These are phyloP conservation scores for Terebella lapidaria DNA, from an alignment of 2,888 invertebrate species.

Conservation along the genomic window DNA sequence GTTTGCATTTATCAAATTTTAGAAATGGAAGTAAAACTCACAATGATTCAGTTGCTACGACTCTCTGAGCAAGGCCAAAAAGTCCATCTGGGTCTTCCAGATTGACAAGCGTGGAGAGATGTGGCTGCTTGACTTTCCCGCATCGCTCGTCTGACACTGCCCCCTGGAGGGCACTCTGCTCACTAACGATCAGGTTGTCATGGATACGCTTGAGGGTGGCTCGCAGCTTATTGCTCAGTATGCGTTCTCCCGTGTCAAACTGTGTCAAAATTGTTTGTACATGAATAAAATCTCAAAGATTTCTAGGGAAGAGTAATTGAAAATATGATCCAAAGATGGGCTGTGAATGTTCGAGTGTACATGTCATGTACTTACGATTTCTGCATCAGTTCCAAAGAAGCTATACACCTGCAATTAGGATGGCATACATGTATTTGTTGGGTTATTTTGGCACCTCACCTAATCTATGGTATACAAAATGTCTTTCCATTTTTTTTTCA, in stretches of 20 bases:
- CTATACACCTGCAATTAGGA: slow-evolving; percentile 60
- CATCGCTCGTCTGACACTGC: slow-evolving; percentile 1
- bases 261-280: too few relatives aligned
- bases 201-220: slow-evolving; percentile 72
- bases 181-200: slow-evolving; percentile 63
- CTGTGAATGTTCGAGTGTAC: too few relatives aligned
- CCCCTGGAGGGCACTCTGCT: slow-evolving; percentile 7
- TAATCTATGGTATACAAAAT: too few relatives aligned
- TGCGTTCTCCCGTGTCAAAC: slow-evolving; percentile 41
- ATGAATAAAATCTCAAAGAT: too few relatives aligned
- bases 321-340: too few relatives aligned
- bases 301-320: too few relatives aligned
- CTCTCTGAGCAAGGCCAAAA: slow-evolving; percentile 77
- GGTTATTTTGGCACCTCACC: too few relatives aligned
- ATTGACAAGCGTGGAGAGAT: slow-evolving; percentile 65
- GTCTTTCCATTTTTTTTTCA: too few relatives aligned
- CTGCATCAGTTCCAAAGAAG: slow-evolving; percentile 66
- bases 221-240: slow-evolving; percentile 67
- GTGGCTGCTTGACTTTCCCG: slow-evolving; percentile 58
- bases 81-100: slow-evolving; percentile 67
- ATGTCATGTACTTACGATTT: slow-evolving; percentile 45
- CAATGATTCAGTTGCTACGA: slow-evolving; percentile 89
- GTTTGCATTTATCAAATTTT: too few relatives aligned
- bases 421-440: too few relatives aligned
- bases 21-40: slow-evolving; percentile 32